Conservation (phyloP, 2,888 invertebrate species). For the Metellina segmentata region DNA sequence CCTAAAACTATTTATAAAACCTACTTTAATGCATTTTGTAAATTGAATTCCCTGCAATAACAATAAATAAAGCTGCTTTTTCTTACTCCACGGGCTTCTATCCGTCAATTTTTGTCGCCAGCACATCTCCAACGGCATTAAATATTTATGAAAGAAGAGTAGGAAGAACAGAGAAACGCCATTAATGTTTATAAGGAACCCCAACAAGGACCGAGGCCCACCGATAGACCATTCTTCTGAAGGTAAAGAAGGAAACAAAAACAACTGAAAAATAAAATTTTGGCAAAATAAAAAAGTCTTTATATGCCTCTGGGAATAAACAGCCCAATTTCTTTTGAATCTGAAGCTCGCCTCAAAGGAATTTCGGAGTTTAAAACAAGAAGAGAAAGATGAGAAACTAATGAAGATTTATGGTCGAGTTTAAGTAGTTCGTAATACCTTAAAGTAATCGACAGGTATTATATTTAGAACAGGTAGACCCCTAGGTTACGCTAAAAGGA, state of each 20-base stretch:
- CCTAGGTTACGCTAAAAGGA: not conserved
- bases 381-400: conserved; percentile 3
- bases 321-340: conserved; percentile 29
- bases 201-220: conserved; percentile 2
- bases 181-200: conserved; percentile 46
- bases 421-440: conserved; percentile 63
- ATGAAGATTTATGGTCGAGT: conserved; percentile 59
- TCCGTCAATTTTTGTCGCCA: not conserved
- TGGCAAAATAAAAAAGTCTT: conserved; percentile 15
- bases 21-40: not conserved
- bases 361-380: conserved; percentile 8
- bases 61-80: not conserved
- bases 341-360: conserved; percentile 31
- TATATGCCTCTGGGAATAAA: conserved; percentile 27
- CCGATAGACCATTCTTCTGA: not conserved
- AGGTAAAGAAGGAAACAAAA: not conserved
- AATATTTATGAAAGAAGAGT: conserved; percentile 62
- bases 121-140: conserved; percentile 6
- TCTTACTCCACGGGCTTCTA: not conserved
- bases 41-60: not conserved
- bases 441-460: conserved; percentile 48
- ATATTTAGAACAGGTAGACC: conserved; percentile 24
- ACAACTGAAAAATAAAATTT: not conserved
- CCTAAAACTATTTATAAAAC: not conserved
- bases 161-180: conserved; percentile 36